These are phyloP conservation scores for Styela clava DNA, from an alignment of 23 tunicate species.

Conservation along the genomic window DNA sequence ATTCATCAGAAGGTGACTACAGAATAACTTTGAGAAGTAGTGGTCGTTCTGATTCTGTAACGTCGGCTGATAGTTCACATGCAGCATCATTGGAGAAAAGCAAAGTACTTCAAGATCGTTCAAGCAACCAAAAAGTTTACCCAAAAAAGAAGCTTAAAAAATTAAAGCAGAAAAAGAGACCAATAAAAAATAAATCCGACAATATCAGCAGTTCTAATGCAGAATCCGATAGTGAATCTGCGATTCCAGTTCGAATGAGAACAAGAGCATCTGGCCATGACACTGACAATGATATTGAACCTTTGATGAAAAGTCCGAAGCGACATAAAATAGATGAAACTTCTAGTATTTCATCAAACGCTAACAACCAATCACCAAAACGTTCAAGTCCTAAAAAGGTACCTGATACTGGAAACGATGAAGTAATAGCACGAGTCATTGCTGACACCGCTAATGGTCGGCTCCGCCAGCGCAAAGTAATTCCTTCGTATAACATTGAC, in stretches of 20 bases:
- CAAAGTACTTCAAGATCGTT: background rate
- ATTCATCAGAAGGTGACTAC: slow-evolving; percentile 19
- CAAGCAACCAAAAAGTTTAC: background rate
- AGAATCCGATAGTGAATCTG: slow-evolving; percentile 16
- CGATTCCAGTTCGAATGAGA: slow-evolving; percentile 11
- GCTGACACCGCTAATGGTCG: slow-evolving; percentile 36
- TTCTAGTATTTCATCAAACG: background rate
- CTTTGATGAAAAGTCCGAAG: slow-evolving; percentile 16
- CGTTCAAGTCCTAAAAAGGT: background rate
- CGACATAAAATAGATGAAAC: background rate
- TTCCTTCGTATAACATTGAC: slow-evolving; percentile 75
- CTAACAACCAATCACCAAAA: background rate
- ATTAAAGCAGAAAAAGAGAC: slow-evolving; percentile 11
- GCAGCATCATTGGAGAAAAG: background rate
- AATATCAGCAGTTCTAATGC: slow-evolving; percentile 14
- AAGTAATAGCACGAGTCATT: background rate
- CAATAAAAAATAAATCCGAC: background rate
- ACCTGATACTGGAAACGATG: slow-evolving; percentile 5
- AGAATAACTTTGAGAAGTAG: slow-evolving; percentile 5
- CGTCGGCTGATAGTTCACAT: background rate
- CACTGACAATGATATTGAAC: background rate
- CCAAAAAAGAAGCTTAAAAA: slow-evolving; percentile 1
- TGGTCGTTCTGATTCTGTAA: background rate
- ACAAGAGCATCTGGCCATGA: slow-evolving; percentile 26
- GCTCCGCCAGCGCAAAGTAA: slow-evolving; percentile 51